Percentiles rank a stretch among this genome's conserved stretches.
These are phyloP conservation scores for Taphrorychus bicolor DNA, from an alignment of 2,888 invertebrate genomes.

Conservation along the genomic window DNA sequence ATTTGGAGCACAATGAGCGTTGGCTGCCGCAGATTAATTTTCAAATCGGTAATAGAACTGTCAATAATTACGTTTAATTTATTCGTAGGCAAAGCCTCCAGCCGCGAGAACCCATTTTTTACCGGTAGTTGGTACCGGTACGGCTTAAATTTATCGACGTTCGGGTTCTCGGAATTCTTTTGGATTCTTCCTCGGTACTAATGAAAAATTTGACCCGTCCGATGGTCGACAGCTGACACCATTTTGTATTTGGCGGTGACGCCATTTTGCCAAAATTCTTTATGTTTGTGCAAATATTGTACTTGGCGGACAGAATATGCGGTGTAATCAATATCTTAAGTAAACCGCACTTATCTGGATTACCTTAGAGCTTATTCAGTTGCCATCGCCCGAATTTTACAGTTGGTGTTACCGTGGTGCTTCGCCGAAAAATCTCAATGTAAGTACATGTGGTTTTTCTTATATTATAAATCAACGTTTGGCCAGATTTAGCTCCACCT, in stretches of 20 bases:
- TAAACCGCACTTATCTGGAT: constrained; percentile 25
- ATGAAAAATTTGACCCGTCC: background rate
- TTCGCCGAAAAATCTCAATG: background rate
- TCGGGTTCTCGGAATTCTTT: background rate
- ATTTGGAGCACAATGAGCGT: background rate
- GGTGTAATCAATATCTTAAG: constrained; percentile 23
- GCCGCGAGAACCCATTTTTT: constrained; percentile 19
- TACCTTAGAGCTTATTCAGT: constrained; percentile 30
- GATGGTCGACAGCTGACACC: constrained; percentile 3
- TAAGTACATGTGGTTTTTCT: too few relatives aligned
- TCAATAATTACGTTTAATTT: constrained; percentile 26
- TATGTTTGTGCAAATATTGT: background rate
- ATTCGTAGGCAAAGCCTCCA: constrained; percentile 13
- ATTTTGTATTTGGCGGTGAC: constrained; percentile 14
- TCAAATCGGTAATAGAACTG: constrained; percentile 18
- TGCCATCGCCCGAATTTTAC: constrained; percentile 11
- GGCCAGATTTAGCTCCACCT: constrained; percentile 1
- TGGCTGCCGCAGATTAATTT: constrained; percentile 9
- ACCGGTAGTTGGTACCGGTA: constrained; percentile 1
- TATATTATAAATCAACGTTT: background rate
- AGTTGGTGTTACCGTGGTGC: background rate
- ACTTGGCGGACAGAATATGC: constrained; percentile 10
- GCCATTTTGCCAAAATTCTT: constrained; percentile 26
- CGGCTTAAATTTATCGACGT: constrained; percentile 4
- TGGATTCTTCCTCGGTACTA: background rate